Percentiles rank a stretch among this genome's conserved stretches.
Conservation (phyloP, 2,113 vertebrate species). For the Nasalis larvatus region DNA sequence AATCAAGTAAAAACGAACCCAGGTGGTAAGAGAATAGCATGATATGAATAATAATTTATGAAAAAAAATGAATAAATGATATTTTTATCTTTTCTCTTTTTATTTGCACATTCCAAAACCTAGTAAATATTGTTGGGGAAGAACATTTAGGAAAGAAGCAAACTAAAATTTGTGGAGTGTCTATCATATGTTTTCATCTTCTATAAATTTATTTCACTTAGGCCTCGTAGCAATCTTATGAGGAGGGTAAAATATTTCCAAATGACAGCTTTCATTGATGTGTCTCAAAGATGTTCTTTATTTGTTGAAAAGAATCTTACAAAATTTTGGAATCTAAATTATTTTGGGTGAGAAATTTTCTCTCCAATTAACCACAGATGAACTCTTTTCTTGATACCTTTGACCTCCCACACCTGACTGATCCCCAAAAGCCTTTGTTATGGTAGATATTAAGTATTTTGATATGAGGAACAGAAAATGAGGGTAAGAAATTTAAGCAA, state of each 20-base stretch:
- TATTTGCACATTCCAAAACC: neutral
- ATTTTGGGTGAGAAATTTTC: neutral
- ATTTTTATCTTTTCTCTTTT: neutral
- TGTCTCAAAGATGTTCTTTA: neutral
- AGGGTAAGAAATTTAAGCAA: neutral
- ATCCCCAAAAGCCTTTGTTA: neutral
- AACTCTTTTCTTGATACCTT: neutral
- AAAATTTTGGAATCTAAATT: neutral
- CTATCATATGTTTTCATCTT: neutral
- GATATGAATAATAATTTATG: neutral
- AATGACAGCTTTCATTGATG: neutral
- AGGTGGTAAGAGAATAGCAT: conserved; percentile 37
- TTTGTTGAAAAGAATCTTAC: neutral
- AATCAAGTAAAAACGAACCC: neutral
- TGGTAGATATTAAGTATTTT: neutral
- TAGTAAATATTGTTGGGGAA: neutral
- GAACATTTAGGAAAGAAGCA: conserved; percentile 22
- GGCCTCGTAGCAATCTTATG: neutral
- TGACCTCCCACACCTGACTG: accelerated
- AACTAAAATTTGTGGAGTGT: neutral
- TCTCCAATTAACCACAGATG: neutral
- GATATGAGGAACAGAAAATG: neutral
- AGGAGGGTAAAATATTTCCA: neutral
- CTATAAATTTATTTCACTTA: neutral
- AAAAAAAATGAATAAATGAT: neutral